Conservation (phyloP, 2,113 vertebrate species). For the Albula glossodonta region DNA sequence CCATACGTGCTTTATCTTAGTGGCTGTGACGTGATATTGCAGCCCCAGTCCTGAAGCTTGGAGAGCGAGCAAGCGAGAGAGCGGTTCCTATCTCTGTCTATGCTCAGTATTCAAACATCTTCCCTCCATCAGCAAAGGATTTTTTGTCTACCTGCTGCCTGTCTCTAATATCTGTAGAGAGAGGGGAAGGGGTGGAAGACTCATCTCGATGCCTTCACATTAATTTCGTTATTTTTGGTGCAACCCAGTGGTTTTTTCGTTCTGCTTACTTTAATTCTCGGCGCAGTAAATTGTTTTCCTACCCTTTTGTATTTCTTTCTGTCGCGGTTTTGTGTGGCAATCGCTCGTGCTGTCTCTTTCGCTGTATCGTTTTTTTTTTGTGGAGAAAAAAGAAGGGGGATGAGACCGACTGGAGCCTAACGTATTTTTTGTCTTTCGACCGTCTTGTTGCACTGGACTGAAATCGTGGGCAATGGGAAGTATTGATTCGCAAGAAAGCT, state of each 20-base stretch:
- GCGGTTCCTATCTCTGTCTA: conserved; percentile 64
- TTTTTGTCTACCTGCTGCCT: conserved; percentile 57
- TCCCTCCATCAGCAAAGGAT: conserved; percentile 77
- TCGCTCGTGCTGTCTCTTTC: conserved; percentile 42
- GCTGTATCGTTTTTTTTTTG: conserved; percentile 42
- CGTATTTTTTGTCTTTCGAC: conserved; percentile 68
- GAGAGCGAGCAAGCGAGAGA: conserved; percentile 56
- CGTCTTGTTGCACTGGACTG: conserved; percentile 83
- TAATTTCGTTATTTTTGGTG: conserved; percentile 41
- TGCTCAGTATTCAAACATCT: conserved; percentile 73
- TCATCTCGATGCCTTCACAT: conserved; percentile 57
- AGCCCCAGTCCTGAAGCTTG: conserved; percentile 69
- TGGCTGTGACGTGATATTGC: conserved; percentile 79
- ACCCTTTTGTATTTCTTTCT: conserved; percentile 53
- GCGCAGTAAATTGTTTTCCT: conserved; percentile 43
- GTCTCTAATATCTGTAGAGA: conserved; percentile 56
- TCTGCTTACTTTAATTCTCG: conserved; percentile 22
- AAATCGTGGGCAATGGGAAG: conserved; percentile 87
- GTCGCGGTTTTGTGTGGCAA: conserved; percentile 59
- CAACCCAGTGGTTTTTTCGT: conserved; percentile 17
- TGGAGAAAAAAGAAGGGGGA: conserved; percentile 64
- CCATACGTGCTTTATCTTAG: conserved; percentile 74
- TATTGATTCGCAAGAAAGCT: conserved; percentile 80
- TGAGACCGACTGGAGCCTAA: conserved; percentile 72
- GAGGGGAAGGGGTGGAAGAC: conserved; percentile 59